phyloP scores from a whole-genome alignment of 2,888 invertebrate genomes.

The Tinea trinotella region DNA sequence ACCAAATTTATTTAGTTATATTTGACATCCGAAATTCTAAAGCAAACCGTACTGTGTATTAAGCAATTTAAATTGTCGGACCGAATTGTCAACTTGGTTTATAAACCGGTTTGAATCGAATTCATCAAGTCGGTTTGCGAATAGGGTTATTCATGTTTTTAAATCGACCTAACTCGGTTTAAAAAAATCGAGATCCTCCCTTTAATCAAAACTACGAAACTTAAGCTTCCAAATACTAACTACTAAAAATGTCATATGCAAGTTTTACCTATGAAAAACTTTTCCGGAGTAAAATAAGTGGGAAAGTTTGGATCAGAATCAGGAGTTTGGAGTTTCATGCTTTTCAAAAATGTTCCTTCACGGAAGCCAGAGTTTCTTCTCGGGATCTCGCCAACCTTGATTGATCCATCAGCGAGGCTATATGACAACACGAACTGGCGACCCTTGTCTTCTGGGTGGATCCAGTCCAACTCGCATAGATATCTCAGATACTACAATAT shows the following conservation, averaged over 20 bases:
- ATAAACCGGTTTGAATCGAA: too few species aligned
- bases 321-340: conserved; percentile 78
- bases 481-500: conserved; percentile 75
- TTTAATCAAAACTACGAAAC: too few species aligned
- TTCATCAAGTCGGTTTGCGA: too few species aligned
- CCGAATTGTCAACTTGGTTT: too few species aligned
- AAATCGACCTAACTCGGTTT: too few species aligned
- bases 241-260: not conserved
- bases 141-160: too few species aligned
- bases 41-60: too few species aligned
- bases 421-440: conserved; percentile 84
- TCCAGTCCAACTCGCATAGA: conserved; percentile 81
- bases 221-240: too few species aligned
- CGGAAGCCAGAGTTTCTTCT: conserved; percentile 81
- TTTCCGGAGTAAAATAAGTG: conserved; percentile 82
- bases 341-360: conserved; percentile 82
- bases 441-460: conserved; percentile 83
- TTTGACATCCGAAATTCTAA: too few species aligned
- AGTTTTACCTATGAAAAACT: conserved; percentile 80
- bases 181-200: too few species aligned
- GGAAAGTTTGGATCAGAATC: conserved; percentile 79
- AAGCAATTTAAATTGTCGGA: too few species aligned
- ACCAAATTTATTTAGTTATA: too few species aligned
- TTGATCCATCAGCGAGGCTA: conserved; percentile 81
- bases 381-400: conserved; percentile 81